A percentile compares a stretch with the other conserved stretches of the same genome.
phyloP scores from a whole-genome alignment of 2,888 invertebrate species.

The Drosophila atripex region DNA sequence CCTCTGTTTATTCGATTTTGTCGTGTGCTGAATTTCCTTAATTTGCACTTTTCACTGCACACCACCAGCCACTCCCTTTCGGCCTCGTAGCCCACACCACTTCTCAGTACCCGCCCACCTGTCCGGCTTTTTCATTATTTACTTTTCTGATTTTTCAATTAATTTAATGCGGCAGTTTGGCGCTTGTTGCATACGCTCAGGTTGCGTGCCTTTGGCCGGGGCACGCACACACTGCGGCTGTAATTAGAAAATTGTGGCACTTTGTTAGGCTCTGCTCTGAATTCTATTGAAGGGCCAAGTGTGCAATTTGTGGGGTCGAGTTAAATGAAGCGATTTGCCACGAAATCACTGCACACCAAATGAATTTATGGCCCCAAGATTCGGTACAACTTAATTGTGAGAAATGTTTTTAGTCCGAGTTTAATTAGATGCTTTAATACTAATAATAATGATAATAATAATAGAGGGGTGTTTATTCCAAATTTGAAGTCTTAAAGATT shows the following conservation, averaged over 20 bases:
- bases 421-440: background rate
- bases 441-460: background rate
- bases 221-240: constrained; percentile 45
- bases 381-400: background rate
- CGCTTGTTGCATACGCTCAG: constrained; percentile 61
- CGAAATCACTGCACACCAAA: constrained; percentile 19
- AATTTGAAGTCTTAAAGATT: background rate
- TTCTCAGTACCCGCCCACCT: constrained; percentile 6
- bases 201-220: constrained; percentile 54
- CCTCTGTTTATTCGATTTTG: constrained; percentile 79
- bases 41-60: constrained; percentile 62
- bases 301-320: constrained; percentile 63
- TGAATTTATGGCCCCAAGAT: background rate
- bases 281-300: constrained; percentile 45
- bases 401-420: background rate
- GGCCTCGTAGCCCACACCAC: background rate
- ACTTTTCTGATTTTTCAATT: constrained; percentile 75
- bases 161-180: constrained; percentile 78
- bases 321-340: constrained; percentile 72
- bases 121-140: constrained; percentile 57
- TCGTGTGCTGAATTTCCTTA: constrained; percentile 78
- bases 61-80: background rate
- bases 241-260: constrained; percentile 80
- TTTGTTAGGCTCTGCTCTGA: constrained; percentile 61
- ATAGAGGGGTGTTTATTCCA: background rate